Evolutionary conservation across 2,113 vertebrate genomes (phyloP).

Genomic region (Stigmatopora argus): DNA sequence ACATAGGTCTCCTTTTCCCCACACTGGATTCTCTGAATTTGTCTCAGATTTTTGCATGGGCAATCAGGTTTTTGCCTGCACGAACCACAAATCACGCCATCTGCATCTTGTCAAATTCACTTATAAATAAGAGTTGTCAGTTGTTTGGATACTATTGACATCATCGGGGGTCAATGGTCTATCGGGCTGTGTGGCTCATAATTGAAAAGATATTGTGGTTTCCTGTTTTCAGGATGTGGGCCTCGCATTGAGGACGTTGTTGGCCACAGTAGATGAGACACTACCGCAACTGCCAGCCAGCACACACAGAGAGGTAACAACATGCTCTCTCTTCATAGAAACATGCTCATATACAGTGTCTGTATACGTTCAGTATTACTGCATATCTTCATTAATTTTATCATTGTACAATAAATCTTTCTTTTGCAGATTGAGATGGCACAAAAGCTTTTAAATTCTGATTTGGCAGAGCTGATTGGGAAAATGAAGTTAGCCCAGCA

Average conservation of each 20-base stretch:
- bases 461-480: conserved; percentile 90
- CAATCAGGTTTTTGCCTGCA: not conserved
- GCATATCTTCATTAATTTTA: not conserved
- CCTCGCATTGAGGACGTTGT: conserved; percentile 86
- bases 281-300: conserved; percentile 87
- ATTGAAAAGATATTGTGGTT: conserved; percentile 2
- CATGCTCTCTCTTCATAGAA: not conserved
- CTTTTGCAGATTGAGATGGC: conserved; percentile 90
- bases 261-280: conserved; percentile 95
- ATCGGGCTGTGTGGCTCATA: not conserved
- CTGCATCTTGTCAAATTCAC: not conserved
- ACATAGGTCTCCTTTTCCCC: no score
- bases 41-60: no score
- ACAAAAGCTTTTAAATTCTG: conserved; percentile 95
- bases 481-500: conserved; percentile 99
- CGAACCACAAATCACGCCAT: not conserved
- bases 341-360: not conserved
- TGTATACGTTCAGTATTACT: not conserved
- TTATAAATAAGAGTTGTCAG: not conserved
- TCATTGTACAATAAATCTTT: not conserved
- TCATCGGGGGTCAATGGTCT: not conserved
- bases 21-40: no score
- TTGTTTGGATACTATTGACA: not conserved
- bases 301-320: conserved; percentile 90
- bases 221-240: conserved; percentile 83